phyloP scores from a whole-genome alignment of 2,113 vertebrate genomes.

The Lophotis ruficrista region DNA sequence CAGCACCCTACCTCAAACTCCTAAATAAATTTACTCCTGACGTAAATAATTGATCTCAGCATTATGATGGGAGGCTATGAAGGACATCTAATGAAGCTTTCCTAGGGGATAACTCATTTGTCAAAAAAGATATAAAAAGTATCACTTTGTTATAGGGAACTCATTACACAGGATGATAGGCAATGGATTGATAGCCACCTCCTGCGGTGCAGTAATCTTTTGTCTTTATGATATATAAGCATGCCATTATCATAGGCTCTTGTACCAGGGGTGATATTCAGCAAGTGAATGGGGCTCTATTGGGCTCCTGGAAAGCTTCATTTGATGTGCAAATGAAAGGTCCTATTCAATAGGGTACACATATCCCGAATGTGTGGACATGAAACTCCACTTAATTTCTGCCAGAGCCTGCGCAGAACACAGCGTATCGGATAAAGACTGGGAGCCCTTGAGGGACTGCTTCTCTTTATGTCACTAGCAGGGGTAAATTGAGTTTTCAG shows the following conservation, averaged over 20 bases:
- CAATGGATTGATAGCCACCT: conserved; percentile 2
- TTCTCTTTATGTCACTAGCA: conserved; percentile 47
- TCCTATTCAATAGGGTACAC: conserved; percentile 16
- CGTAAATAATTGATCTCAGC: not conserved
- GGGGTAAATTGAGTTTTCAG: conserved; percentile 55
- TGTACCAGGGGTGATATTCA: not conserved
- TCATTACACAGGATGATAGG: not conserved
- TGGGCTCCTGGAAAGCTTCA: not conserved
- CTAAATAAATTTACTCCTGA: not conserved
- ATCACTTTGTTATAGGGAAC: not conserved
- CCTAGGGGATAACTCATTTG: not conserved
- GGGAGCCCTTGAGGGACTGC: not conserved
- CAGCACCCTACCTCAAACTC: not conserved
- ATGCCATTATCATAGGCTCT: not conserved
- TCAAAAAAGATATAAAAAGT: not conserved
- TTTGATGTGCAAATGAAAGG: conserved; percentile 49
- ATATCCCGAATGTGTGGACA: not conserved
- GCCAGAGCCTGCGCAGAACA: not conserved
- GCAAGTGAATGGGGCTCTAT: not conserved
- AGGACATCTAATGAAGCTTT: conserved; percentile 9
- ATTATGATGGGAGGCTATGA: not conserved
- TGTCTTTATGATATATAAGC: conserved; percentile 17
- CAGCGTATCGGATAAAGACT: conserved; percentile 35
- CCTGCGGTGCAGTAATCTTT: not conserved
- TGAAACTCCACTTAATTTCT: conserved; percentile 35